Conservation (phyloP, 1,140 invertebrate species). For the Centruroides sculpturatus region DNA sequence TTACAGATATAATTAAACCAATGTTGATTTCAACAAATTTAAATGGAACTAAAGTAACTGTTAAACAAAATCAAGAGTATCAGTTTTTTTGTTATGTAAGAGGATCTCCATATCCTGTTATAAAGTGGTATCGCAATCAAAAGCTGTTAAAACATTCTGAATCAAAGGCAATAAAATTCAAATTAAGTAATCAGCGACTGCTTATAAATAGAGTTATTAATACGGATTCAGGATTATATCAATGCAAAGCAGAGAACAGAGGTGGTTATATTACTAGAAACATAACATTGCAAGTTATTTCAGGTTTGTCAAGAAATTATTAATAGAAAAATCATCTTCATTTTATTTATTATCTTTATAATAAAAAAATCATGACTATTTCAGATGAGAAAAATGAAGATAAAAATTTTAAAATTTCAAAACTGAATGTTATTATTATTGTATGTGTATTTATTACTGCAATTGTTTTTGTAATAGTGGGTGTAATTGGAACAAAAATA, state of each 20-base stretch:
- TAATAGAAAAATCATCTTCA: too few relatives aligned
- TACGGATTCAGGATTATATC: conserved; percentile 14
- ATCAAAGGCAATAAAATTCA: conserved; percentile 6
- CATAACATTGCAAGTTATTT: conserved; percentile 6
- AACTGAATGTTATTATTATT: neutral
- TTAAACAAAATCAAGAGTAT: conserved; percentile 2
- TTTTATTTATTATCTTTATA: too few relatives aligned
- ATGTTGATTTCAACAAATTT: conserved; percentile 16
- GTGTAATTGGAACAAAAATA: conserved; percentile 9
- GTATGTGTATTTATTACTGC: conserved; percentile 10
- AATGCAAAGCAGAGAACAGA: conserved; percentile 13
- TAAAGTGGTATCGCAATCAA: conserved; percentile 17
- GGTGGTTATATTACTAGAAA: conserved; percentile 7
- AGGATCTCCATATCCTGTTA: conserved; percentile 15
- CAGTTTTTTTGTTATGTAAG: conserved; percentile 16
- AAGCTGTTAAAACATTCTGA: conserved; percentile 4
- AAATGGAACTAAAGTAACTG: neutral
- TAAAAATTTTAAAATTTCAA: neutral
- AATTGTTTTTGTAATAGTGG: conserved; percentile 8
- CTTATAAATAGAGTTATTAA: conserved; percentile 9
- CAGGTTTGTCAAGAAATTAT: neutral
- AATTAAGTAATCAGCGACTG: conserved; percentile 7
- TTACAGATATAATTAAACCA: conserved; percentile 7
- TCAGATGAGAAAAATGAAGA: neutral
- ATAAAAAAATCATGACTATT: neutral